Base-by-base conservation (phyloP, 2,113 vertebrate species). In the Numida meleagris region DNA sequence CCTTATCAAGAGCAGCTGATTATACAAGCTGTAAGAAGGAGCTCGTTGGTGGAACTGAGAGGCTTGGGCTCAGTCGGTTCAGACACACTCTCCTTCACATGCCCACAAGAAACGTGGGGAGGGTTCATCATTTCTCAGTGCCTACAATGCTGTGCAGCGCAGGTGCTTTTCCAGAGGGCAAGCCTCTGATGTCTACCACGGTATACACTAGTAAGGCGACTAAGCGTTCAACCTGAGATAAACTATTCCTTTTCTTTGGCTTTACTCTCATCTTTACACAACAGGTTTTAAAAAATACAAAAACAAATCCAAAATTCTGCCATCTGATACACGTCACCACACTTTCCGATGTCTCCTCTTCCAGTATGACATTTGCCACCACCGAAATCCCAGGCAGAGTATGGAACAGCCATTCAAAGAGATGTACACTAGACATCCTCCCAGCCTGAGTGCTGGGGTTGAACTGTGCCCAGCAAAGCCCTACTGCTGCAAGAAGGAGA, bases 321-420 rank as follows among this genome's bases (percentile, higher is more conserved):
- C 17, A 31, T 20, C 98, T 99, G 99, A 97, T 98, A 91, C 17
- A 96, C 92, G 95, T 99, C 98, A 83, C 90, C 86, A 86, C 99
- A 99, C 97, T 75, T 98, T 96, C 98, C 98, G 97, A 99, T 98
- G 25, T 98, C 98, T 97, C 98, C 98, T 90, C 97, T 96, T 90
- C 7, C 14, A 83, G 76, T 96, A 53, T 5, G 82, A 95, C 99
- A 99, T 98, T 98, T 99, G 80, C 98, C 97, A 94, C 99, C 98
- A 83, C 99, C 99, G 97, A 98, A 99, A 94, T 98, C 98, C 98
- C 96, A 98, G 43, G 20, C 85, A 77, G 99, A 98, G 92, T 97
- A 97, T 2, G 98, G 98, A 62, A 98, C 98, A 93, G 97, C 97
- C 99, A 99, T 86, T 99, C 99, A 65, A 99, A 99, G 88, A 99